phyloP scores from a whole-genome alignment of 2,113 vertebrate species.

The Neopipo cinnamomea region DNA sequence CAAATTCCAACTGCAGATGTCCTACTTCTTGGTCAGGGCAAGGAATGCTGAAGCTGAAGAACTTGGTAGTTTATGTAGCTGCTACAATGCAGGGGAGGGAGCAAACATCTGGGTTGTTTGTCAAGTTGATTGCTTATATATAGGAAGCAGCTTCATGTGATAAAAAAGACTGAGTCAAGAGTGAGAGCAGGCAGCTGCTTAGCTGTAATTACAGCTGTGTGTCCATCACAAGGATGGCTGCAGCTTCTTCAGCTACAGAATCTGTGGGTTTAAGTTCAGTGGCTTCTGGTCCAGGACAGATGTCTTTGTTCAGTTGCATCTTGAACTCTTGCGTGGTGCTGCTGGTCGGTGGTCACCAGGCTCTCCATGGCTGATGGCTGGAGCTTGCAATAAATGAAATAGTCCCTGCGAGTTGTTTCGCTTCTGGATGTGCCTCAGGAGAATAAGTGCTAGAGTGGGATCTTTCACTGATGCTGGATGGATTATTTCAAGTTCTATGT shows the following conservation, averaged over 20 bases:
- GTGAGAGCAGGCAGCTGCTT: constrained; percentile 25
- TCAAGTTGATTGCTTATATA: background rate
- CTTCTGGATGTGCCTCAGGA: background rate
- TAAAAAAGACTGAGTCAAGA: background rate
- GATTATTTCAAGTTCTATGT: background rate
- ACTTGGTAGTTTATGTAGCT: background rate
- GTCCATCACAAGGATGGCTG: background rate
- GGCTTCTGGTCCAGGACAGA: background rate
- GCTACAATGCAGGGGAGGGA: background rate
- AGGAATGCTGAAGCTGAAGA: background rate
- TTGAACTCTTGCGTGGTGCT: background rate
- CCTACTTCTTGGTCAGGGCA: background rate
- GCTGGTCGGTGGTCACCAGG: background rate
- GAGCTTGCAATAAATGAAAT: background rate
- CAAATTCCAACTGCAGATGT: background rate
- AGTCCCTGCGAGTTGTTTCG: background rate
- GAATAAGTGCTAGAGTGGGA: background rate
- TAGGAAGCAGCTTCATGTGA: background rate
- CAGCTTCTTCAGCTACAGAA: background rate
- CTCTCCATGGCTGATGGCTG: background rate
- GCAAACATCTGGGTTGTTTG: constrained; percentile 25
- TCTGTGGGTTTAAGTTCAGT: background rate
- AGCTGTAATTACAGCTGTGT: background rate
- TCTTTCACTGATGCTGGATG: background rate
- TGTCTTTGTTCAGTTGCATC: background rate